A percentile compares a stretch with the other conserved stretches of the same genome.
Conservation (phyloP, 2,888 invertebrate genomes). For the Cecidostiba fungosa region DNA sequence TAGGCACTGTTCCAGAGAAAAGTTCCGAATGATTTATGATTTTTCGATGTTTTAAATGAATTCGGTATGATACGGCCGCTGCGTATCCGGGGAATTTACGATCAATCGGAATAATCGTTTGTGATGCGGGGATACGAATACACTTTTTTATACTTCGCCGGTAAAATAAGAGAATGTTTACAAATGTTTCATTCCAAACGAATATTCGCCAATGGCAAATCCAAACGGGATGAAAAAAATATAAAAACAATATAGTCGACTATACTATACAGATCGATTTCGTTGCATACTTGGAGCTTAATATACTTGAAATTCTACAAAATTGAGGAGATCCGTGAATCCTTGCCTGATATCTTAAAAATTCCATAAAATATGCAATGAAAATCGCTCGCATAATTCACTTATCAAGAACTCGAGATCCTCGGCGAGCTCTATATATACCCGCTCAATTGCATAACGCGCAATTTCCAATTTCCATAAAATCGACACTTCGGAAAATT, state of each 20-base stretch:
- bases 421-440: neutral
- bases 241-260: neutral
- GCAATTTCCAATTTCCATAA: conserved; percentile 25
- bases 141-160: neutral
- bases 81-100: neutral
- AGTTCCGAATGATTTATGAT: conserved; percentile 25
- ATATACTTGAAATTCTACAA: conserved; percentile 1
- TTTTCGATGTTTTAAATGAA: neutral
- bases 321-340: neutral
- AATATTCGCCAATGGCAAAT: neutral
- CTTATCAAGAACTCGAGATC: neutral
- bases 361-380: conserved; percentile 1
- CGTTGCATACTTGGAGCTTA: neutral
- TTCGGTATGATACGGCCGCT: neutral
- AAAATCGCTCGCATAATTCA: neutral
- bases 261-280: neutral
- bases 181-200: neutral
- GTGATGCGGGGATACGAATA: neutral
- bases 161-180: neutral
- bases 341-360: neutral
- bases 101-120: neutral
- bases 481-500: conserved; percentile 25
- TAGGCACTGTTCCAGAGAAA: neutral
- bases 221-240: neutral
- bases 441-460: neutral